phyloP scores from a whole-genome alignment of 2,113 vertebrate species.

The Aptenodytes patagonicus region DNA sequence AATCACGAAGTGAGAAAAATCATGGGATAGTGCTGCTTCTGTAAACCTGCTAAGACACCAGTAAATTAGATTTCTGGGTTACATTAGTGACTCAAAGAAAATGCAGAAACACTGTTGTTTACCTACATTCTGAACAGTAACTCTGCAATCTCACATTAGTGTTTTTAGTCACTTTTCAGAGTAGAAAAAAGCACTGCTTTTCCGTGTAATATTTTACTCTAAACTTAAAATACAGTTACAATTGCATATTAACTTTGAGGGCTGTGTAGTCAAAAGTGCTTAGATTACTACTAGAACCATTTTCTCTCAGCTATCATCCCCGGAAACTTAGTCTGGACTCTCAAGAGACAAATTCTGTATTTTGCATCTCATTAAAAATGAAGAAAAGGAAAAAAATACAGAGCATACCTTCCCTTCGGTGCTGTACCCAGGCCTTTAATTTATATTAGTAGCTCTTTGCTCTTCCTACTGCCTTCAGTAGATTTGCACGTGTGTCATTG shows the following conservation, averaged over 20 bases:
- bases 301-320: not conserved
- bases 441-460: not conserved
- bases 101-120: not conserved
- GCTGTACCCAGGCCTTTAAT: not conserved
- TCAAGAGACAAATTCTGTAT: not conserved
- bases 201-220: not conserved
- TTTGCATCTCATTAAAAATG: not conserved
- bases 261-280: not conserved
- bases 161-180: not conserved
- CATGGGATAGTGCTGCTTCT: not conserved
- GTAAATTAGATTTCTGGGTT: conserved; percentile 12
- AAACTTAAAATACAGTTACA: not conserved
- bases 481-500: not conserved
- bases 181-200: not conserved
- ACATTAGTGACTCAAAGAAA: not conserved
- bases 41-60: not conserved
- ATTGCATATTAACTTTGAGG: not conserved
- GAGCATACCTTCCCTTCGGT: not conserved
- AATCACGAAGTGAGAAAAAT: conserved; percentile 12
- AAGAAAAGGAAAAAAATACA: not conserved
- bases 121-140: not conserved
- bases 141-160: not conserved
- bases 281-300: not conserved
- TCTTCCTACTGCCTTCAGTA: not conserved
- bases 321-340: not conserved